A percentile compares a stretch with the other conserved stretches of the same genome.
Conservation (phyloP, 1,140 invertebrate species). For the Oryctes rhinoceros region DNA sequence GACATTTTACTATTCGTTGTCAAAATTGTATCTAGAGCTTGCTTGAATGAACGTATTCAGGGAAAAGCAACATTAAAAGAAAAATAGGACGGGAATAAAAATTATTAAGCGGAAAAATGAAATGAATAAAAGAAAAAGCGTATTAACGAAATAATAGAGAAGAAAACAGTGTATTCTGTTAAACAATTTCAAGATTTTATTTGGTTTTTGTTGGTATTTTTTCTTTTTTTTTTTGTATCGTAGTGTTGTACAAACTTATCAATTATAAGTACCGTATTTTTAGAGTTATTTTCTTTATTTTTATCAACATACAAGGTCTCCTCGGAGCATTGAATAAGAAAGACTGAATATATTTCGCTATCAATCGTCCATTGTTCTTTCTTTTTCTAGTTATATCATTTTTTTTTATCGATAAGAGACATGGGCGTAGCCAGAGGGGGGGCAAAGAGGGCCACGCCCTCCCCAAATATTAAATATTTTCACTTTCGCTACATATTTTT, state of each 20-base stretch:
- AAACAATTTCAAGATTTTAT: constrained; percentile 37
- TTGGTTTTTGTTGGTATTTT: neutral
- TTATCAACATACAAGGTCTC: neutral
- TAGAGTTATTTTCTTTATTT: neutral
- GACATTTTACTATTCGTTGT: too few relatives aligned
- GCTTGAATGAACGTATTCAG: too few relatives aligned
- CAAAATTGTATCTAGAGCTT: too few relatives aligned
- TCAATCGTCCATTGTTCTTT: too few relatives aligned
- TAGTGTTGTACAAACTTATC: constrained; percentile 39
- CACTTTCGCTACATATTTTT: too few relatives aligned
- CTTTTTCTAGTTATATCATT: too few relatives aligned
- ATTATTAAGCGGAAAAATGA: neutral
- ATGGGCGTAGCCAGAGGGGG: too few relatives aligned
- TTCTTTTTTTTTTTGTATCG: neutral
- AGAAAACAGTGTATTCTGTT: constrained; percentile 34
- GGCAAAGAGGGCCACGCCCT: too few relatives aligned
- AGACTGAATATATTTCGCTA: neutral
- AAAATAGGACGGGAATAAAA: too few relatives aligned
- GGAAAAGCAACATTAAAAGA: too few relatives aligned
- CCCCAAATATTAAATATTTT: too few relatives aligned
- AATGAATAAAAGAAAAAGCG: neutral
- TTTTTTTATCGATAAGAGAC: too few relatives aligned
- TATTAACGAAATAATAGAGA: constrained; percentile 6
- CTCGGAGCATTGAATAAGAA: constrained; percentile 33
- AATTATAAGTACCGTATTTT: constrained; percentile 35